A percentile compares a stretch with the other conserved stretches of the same genome.
Evolutionary conservation across 2,797 vertebrate genomes (phyloP).

Genomic region (Arrhamphus sclerolepis): DNA sequence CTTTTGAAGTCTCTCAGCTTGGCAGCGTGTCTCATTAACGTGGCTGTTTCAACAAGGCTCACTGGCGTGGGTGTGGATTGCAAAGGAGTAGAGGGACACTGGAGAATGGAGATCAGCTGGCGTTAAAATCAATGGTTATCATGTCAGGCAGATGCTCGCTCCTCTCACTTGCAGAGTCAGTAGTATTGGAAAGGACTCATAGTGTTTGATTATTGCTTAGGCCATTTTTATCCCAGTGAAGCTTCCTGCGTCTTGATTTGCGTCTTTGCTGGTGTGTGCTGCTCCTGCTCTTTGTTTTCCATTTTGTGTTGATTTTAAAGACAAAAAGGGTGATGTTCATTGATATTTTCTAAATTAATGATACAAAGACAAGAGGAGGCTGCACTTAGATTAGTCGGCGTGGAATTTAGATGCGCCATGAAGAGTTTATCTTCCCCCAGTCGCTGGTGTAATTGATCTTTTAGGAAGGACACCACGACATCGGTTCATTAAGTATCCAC

Average conservation of each 20-base stretch:
- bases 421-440: conserved; percentile 13
- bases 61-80: conserved; percentile 46
- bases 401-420: conserved; percentile 16
- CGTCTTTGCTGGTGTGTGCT: background rate
- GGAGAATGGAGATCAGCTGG: conserved; percentile 67
- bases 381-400: conserved; percentile 12
- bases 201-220: conserved; percentile 50
- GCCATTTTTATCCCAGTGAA: conserved; percentile 42
- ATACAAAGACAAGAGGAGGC: background rate
- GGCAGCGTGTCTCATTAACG: conserved; percentile 73
- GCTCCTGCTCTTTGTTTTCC: background rate
- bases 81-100: conserved; percentile 33
- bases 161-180: conserved; percentile 31
- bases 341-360: background rate
- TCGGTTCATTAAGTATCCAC: conserved; percentile 46
- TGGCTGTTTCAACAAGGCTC: conserved; percentile 49
- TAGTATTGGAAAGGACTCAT: conserved; percentile 44
- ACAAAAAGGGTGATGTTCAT: background rate
- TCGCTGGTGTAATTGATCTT: conserved; percentile 43
- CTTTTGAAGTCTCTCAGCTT: conserved; percentile 69
- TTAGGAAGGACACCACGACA: conserved; percentile 16
- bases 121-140: conserved; percentile 75
- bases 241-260: conserved; percentile 14
- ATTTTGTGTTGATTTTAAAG: conserved; percentile 1
- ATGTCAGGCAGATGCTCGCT: conserved; percentile 57